Evolutionary conservation across 2,113 vertebrate species (phyloP).

Genomic region (Dipodomys spectabilis): DNA sequence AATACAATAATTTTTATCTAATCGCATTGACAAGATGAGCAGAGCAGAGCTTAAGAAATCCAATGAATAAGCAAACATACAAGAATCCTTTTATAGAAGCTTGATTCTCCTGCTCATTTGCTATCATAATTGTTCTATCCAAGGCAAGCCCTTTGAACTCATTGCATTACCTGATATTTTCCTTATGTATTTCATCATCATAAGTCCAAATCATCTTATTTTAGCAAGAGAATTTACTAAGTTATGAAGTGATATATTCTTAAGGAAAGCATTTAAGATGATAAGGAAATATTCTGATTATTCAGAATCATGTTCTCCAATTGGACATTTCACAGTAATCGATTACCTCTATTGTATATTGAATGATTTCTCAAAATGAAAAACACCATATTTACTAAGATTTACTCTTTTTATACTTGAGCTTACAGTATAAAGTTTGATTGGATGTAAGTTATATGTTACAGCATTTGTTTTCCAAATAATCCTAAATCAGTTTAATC

Average conservation of each 20-base stretch:
- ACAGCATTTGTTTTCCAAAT: background rate
- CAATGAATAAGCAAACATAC: background rate
- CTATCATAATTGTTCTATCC: background rate
- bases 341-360: background rate
- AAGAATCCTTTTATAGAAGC: background rate
- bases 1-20: background rate
- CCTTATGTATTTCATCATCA: background rate
- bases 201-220: background rate
- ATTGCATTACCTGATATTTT: background rate
- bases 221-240: background rate
- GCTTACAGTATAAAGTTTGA: background rate
- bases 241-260: background rate
- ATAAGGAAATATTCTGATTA: constrained; percentile 16
- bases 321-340: background rate
- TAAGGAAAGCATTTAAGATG: background rate
- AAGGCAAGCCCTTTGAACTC: background rate
- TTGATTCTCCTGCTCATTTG: background rate
- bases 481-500: background rate
- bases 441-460: background rate
- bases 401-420: constrained; percentile 38
- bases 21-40: background rate
- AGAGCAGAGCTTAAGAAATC: background rate
- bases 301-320: background rate
- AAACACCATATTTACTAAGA: background rate
- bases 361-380: background rate